A percentile compares a stretch with the other conserved stretches of the same genome.
Evolutionary conservation across 2,797 vertebrate species (phyloP).

Genomic region (Setipinna tenuifilis): DNA sequence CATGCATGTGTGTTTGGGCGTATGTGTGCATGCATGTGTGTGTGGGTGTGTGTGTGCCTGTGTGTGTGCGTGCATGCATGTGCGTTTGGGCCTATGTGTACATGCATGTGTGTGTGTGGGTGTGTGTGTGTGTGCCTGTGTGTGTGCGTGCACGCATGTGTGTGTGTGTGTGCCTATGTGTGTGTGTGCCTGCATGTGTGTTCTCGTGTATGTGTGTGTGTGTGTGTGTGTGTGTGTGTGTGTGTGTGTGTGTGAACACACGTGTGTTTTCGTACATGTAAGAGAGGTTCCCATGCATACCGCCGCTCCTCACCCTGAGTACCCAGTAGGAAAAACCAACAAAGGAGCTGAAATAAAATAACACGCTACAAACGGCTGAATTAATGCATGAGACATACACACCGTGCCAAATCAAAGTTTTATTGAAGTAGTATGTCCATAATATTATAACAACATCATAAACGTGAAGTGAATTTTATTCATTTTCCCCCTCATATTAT

Average conservation of each 20-base stretch:
- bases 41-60: neutral
- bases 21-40: neutral
- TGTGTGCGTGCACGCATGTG: too few relatives aligned
- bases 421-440: neutral
- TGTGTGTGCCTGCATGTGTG: too few relatives aligned
- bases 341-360: neutral
- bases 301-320: neutral
- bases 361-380: neutral
- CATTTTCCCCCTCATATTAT: neutral
- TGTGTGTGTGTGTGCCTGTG: neutral
- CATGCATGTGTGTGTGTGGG: neutral
- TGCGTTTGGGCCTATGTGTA: too few relatives aligned
- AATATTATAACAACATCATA: neutral
- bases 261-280: too few relatives aligned
- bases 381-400: neutral
- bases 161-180: neutral
- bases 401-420: neutral
- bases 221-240: too few relatives aligned
- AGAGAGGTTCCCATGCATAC: neutral
- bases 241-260: too few relatives aligned
- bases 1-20: neutral
- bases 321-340: neutral
- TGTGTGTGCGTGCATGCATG: neutral
- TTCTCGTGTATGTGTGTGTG: too few relatives aligned
- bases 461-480: neutral